Conservation (phyloP, 2,888 invertebrate species). For the Tricholauxania praeusta region DNA sequence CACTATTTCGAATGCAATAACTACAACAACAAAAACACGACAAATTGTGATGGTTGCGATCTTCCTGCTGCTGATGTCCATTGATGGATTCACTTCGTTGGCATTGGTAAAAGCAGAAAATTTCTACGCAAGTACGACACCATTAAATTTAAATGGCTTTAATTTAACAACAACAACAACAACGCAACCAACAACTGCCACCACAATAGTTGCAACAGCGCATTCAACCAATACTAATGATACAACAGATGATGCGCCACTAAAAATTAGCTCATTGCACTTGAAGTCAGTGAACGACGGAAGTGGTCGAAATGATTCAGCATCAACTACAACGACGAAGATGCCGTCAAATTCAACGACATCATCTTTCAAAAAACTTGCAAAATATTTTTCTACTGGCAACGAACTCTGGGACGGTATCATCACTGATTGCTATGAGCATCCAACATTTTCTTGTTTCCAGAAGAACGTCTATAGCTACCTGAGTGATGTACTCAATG, state of each 20-base stretch:
- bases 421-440: constrained; percentile 76
- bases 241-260: neutral
- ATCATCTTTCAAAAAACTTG: constrained; percentile 57
- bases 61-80: constrained; percentile 5
- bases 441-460: constrained; percentile 79
- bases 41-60: neutral
- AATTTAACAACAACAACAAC: constrained; percentile 4
- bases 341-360: constrained; percentile 1
- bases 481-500: constrained; percentile 75
- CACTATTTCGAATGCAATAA: neutral
- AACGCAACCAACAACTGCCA: neutral
- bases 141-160: neutral
- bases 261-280: constrained; percentile 1
- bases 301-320: constrained; percentile 5
- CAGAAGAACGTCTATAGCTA: constrained; percentile 83
- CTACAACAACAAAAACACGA: neutral
- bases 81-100: constrained; percentile 3
- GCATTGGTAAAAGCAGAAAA: neutral
- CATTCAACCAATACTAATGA: constrained; percentile 26
- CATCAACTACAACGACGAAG: neutral
- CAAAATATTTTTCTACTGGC: constrained; percentile 68
- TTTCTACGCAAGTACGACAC: constrained; percentile 6
- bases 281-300: constrained; percentile 1
- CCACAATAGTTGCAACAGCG: neutral
- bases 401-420: constrained; percentile 81